A percentile compares a stretch with the other conserved stretches of the same genome.
These are phyloP conservation scores for Phasianus colchicus DNA, from an alignment of 2,113 vertebrate genomes.

Conservation along the genomic window DNA sequence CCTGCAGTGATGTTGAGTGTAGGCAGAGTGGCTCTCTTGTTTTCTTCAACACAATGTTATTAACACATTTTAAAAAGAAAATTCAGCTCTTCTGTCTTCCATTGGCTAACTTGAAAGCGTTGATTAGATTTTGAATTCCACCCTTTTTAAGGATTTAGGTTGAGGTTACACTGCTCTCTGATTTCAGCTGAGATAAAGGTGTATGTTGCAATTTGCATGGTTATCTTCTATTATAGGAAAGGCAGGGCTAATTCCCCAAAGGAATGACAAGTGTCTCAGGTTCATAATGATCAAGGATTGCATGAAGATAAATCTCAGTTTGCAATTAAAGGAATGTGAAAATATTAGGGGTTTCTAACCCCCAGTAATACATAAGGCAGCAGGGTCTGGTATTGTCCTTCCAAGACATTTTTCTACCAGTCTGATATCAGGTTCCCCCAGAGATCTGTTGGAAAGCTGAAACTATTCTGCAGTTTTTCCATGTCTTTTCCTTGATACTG, in stretches of 20 bases:
- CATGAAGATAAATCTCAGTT: neutral
- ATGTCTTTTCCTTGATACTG: neutral
- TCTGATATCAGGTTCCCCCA: neutral
- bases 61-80: neutral
- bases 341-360: neutral
- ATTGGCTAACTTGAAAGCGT: neutral
- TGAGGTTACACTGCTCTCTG: neutral
- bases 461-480: neutral
- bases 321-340: neutral
- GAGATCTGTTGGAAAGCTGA: neutral
- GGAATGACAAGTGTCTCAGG: neutral
- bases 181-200: neutral
- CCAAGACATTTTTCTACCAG: neutral
- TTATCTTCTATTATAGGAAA: neutral
- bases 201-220: rapidly evolving
- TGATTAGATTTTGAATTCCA: neutral
- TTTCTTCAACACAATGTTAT: neutral
- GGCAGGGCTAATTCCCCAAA: neutral
- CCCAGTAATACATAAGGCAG: neutral
- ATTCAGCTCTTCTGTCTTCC: neutral
- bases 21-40: rapidly evolving
- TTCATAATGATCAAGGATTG: neutral
- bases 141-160: neutral
- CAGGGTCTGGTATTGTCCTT: neutral
- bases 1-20: neutral